phyloP scores from a whole-genome alignment of 1,140 invertebrate species.

The Pristionchus pacificus region DNA sequence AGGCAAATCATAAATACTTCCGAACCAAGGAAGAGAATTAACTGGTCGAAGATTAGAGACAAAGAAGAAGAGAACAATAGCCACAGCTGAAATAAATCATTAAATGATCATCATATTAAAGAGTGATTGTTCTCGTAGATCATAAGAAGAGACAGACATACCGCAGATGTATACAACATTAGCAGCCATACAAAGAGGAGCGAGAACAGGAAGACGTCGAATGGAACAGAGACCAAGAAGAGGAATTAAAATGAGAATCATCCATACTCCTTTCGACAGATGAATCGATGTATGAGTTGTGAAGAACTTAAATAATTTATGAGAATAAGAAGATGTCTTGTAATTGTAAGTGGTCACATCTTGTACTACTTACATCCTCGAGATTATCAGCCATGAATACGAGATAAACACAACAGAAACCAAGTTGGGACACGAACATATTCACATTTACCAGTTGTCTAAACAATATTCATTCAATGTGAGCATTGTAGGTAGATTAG shows the following conservation, averaged over 20 bases:
- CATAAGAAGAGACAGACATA: neutral
- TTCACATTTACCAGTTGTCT: slow-evolving; percentile 55
- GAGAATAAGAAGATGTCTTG: neutral
- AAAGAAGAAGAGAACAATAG: slow-evolving; percentile 36
- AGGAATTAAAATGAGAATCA: slow-evolving; percentile 35
- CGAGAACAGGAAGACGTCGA: slow-evolving; percentile 30
- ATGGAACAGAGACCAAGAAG: slow-evolving; percentile 36
- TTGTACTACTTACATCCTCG: slow-evolving; percentile 42
- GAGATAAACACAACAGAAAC: slow-evolving; percentile 93
- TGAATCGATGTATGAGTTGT: slow-evolving; percentile 32
- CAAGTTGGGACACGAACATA: slow-evolving; percentile 83
- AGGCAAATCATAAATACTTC: slow-evolving; percentile 67
- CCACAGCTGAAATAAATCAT: slow-evolving; percentile 17
- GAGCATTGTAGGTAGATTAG: neutral
- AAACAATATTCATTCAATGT: slow-evolving; percentile 12
- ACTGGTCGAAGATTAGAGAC: slow-evolving; percentile 30
- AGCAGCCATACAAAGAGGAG: slow-evolving; percentile 34
- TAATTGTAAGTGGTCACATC: neutral
- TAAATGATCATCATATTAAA: no score
- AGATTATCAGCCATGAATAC: slow-evolving; percentile 80
- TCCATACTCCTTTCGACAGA: slow-evolving; percentile 33
- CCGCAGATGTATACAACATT: slow-evolving; percentile 32
- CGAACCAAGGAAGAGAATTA: slow-evolving; percentile 29
- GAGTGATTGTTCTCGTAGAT: no score
- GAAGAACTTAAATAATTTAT: slow-evolving; percentile 33